phyloP scores from a whole-genome alignment of 2,797 vertebrate species.

The Coccyzus lansbergi region DNA sequence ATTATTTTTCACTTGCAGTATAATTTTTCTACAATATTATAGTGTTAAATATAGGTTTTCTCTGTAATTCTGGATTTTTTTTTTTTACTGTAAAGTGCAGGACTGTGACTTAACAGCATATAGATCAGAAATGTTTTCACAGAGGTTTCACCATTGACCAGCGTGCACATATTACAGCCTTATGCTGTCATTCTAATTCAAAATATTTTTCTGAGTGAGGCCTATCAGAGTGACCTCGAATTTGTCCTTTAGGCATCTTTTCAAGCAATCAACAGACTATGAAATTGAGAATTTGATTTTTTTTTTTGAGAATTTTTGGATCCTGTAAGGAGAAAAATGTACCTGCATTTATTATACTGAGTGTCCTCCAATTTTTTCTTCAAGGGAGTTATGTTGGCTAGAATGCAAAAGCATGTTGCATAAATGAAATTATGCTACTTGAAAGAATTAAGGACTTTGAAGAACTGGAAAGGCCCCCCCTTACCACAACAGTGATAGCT shows the following conservation, averaged over 20 bases:
- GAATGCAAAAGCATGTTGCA: not conserved
- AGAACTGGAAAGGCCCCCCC: conserved; percentile 31
- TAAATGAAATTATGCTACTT: not conserved
- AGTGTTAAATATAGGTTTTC: not conserved
- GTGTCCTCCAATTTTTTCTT: not conserved
- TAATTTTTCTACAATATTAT: not conserved
- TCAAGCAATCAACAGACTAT: not conserved
- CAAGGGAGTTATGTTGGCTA: not conserved
- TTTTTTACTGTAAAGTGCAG: not conserved
- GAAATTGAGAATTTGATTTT: not conserved
- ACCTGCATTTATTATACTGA: not conserved
- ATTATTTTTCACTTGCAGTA: not conserved
- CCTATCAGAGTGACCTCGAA: not conserved
- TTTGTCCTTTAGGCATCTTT: not conserved
- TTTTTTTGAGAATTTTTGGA: not conserved
- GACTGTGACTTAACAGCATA: not conserved
- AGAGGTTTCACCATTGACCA: not conserved
- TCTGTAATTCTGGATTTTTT: not conserved
- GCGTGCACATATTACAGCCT: not conserved
- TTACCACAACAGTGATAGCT: not conserved
- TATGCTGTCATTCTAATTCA: not conserved
- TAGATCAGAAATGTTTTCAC: not conserved
- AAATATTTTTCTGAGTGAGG: not conserved
- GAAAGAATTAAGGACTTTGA: not conserved
- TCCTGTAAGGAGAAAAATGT: not conserved